Evolutionary conservation across 1,140 invertebrate genomes (phyloP).

Genomic region (Trichoplusia ni): DNA sequence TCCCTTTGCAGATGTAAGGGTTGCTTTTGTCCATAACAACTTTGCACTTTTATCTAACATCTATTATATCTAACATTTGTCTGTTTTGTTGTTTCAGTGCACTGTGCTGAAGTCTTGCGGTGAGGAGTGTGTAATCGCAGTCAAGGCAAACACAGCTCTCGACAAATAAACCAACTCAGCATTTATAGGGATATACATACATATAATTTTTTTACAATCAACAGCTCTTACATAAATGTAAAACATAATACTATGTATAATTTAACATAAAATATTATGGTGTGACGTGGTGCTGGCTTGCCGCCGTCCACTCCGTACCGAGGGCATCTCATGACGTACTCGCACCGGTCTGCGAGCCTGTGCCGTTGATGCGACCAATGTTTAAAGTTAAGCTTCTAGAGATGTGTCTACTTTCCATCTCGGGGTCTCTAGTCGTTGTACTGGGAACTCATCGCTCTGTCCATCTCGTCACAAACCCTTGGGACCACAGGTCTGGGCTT

Average conservation of each 20-base stretch:
- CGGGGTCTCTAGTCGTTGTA: constrained; percentile 4
- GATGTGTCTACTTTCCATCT: constrained; percentile 2
- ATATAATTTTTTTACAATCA: constrained; percentile 80
- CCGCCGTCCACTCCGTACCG: constrained; percentile 13
- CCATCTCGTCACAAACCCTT: background rate
- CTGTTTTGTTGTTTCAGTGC: constrained; percentile 84
- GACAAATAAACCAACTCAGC: constrained; percentile 90
- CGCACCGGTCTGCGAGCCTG: background rate
- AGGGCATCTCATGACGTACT: constrained; percentile 25
- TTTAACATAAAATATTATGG: constrained; percentile 75
- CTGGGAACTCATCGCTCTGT: background rate
- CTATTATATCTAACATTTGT: background rate
- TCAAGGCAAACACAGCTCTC: constrained; percentile 95
- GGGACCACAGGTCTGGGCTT: background rate
- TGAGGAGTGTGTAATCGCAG: constrained; percentile 96
- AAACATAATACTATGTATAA: constrained; percentile 81
- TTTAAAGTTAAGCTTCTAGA: constrained; percentile 22
- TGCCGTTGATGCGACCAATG: constrained; percentile 2
- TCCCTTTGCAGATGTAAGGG: too few relatives aligned
- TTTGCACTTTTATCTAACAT: background rate
- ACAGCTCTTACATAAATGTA: constrained; percentile 81
- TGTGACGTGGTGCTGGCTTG: constrained; percentile 49
- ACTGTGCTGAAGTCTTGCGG: constrained; percentile 95
- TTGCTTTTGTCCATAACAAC: too few relatives aligned
- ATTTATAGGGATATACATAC: constrained; percentile 79